Base-by-base conservation (phyloP, 2,888 invertebrate species). In the Hypomecis punctinalis region DNA sequence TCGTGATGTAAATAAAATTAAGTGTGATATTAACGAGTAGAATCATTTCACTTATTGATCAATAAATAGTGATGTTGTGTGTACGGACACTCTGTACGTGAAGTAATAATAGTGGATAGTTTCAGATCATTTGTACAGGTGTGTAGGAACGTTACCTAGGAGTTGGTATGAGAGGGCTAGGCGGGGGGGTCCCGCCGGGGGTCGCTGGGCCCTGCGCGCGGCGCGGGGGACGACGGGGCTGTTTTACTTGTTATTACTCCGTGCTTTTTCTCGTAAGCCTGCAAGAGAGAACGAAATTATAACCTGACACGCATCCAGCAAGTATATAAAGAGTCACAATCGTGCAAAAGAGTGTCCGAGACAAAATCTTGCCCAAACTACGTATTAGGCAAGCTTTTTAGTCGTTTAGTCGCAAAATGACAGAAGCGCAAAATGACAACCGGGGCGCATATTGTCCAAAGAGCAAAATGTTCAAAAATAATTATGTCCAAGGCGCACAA, bases 231-330 rank as follows among this genome's bases (percentile, higher is more conserved):
- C 42, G 11, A 1, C 4, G 45, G 55, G 5, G 9, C 9, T 0
- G 43, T 5, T 5, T 10, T 13, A 39, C 47, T 48, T 5, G 67
- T 54, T 51, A 71, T 66, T 60, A 71, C 66, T 60, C 69, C 69
- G 42, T 78, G 75, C 67, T 83, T 86, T 63, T 76, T 80, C 66
- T 86, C 86, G 71, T 89, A 92, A 5, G 88, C 86, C 91, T 92
- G 84, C 52, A 86, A 84, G 40, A 69, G 63, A 72, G 5, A 1
- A 13, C 4, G 8, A 40, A 11, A 8, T 36, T 36, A 49, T 7
- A 8, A 33, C 8, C 9, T 9, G 49, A 23, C n/a, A n/a, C n/a
- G n/a, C n/a, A n/a, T n/a, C n/a, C n/a, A n/a, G n/a, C n/a, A n/a
- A n/a, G n/a, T n/a, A n/a, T n/a, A n/a, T n/a, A n/a, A n/a, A n/a